Evolutionary conservation across 2,113 vertebrate genomes (phyloP).

Genomic region (Macroglossus sobrinus): DNA sequence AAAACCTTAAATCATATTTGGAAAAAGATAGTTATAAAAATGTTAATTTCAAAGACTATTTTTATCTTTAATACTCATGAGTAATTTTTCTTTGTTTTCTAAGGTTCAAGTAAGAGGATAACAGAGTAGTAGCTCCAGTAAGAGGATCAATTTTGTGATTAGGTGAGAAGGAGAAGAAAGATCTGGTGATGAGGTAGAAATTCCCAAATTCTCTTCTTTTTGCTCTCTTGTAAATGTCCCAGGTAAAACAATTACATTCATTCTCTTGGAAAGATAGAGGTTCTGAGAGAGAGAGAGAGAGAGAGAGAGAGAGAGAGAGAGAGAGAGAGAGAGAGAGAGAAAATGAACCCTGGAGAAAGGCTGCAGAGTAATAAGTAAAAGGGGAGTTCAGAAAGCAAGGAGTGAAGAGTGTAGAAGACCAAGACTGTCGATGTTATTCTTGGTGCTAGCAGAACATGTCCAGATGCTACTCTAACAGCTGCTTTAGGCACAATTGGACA

Average conservation of each 20-base stretch:
- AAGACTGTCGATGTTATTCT: background rate
- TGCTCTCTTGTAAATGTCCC: background rate
- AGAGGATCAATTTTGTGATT: background rate
- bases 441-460: background rate
- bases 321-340: background rate
- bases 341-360: background rate
- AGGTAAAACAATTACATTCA: background rate
- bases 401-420: background rate
- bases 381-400: background rate
- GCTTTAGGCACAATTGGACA: background rate
- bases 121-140: background rate
- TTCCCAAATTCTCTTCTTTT: background rate
- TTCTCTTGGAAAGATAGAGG: background rate
- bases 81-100: background rate
- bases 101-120: background rate
- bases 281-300: background rate
- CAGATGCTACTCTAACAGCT: background rate
- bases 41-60: background rate
- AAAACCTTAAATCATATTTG: background rate
- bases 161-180: background rate
- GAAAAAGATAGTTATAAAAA: background rate
- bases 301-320: background rate
- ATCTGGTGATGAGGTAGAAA: background rate
- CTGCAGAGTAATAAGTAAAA: background rate
- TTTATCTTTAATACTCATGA: background rate